Percentiles rank a stretch among this genome's conserved stretches.
Conservation (phyloP, 2,888 invertebrate genomes). For the Drosophila diplacantha region DNA sequence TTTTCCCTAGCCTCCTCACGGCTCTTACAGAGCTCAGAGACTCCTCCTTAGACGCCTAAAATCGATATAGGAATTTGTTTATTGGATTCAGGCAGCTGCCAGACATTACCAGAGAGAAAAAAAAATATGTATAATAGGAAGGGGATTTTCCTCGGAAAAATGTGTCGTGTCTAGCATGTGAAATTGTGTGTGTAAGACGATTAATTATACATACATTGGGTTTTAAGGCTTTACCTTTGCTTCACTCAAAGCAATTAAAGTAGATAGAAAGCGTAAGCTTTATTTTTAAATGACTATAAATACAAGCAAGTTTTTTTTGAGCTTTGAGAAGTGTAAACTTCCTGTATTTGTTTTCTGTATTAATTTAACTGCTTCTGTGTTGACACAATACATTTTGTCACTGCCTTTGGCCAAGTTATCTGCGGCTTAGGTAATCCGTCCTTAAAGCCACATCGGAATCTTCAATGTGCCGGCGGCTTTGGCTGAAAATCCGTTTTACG, state of each 20-base stretch:
- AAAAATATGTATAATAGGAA: background rate
- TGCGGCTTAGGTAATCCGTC: constrained; percentile 17
- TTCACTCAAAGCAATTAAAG: background rate
- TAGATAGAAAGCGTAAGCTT: background rate
- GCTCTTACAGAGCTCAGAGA: background rate
- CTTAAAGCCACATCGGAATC: constrained; percentile 31
- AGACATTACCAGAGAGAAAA: background rate
- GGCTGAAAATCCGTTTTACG: constrained; percentile 28
- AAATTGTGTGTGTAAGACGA: background rate
- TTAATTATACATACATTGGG: background rate
- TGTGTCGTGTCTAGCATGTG: background rate
- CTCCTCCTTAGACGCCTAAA: background rate
- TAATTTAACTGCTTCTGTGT: background rate
- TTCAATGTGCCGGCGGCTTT: constrained; percentile 13
- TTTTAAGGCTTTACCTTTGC: background rate
- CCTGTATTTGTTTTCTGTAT: background rate
- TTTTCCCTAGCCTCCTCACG: background rate
- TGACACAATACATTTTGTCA: background rate
- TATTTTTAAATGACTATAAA: background rate
- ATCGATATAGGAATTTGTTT: constrained; percentile 26
- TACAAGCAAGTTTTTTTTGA: too few species aligned
- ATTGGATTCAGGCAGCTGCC: constrained; percentile 8
- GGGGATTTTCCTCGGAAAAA: background rate
- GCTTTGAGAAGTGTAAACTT: background rate
- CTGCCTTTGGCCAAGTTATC: constrained; percentile 5